phyloP scores from a whole-genome alignment of 2,797 vertebrate species.

The Sciurus vulgaris region DNA sequence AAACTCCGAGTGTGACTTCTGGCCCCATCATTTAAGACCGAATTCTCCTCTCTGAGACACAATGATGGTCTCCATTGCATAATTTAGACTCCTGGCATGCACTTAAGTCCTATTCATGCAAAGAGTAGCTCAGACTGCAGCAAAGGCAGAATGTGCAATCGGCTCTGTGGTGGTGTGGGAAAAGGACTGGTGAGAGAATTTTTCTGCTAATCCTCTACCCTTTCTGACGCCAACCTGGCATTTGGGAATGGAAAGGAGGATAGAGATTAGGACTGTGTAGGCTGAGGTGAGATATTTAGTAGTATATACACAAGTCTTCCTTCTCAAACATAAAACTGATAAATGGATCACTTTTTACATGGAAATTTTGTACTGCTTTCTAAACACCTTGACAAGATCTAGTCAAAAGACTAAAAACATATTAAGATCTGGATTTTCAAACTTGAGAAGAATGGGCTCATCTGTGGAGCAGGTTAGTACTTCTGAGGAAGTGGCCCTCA shows the following conservation, averaged over 20 bases:
- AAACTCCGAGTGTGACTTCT: slow-evolving; percentile 72
- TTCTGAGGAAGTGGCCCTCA: background rate
- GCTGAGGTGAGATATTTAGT: background rate
- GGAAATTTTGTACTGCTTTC: slow-evolving; percentile 44
- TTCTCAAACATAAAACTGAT: slow-evolving; percentile 36
- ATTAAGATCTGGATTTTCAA: background rate
- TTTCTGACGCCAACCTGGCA: slow-evolving; percentile 49
- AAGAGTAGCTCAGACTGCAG: slow-evolving; percentile 62
- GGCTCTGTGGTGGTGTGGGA: slow-evolving; percentile 34
- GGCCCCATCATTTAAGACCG: slow-evolving; percentile 61
- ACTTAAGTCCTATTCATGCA: slow-evolving; percentile 66
- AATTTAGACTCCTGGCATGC: slow-evolving; percentile 53
- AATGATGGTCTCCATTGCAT: slow-evolving; percentile 66
- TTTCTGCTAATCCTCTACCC: slow-evolving; percentile 40
- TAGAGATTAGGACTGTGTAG: background rate
- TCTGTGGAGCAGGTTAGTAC: background rate
- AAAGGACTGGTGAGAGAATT: slow-evolving; percentile 52
- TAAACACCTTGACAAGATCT: slow-evolving; percentile 45
- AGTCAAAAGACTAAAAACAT: slow-evolving; percentile 36
- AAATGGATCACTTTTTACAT: slow-evolving; percentile 23
- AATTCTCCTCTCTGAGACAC: slow-evolving; percentile 57
- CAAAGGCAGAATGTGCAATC: slow-evolving; percentile 52
- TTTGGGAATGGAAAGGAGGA: slow-evolving; percentile 3
- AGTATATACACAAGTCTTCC: background rate
- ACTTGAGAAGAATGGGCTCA: background rate